Percentiles rank a stretch among this genome's conserved stretches.
Conservation (phyloP, 2,888 invertebrate species). For the Piscicola geometra region DNA sequence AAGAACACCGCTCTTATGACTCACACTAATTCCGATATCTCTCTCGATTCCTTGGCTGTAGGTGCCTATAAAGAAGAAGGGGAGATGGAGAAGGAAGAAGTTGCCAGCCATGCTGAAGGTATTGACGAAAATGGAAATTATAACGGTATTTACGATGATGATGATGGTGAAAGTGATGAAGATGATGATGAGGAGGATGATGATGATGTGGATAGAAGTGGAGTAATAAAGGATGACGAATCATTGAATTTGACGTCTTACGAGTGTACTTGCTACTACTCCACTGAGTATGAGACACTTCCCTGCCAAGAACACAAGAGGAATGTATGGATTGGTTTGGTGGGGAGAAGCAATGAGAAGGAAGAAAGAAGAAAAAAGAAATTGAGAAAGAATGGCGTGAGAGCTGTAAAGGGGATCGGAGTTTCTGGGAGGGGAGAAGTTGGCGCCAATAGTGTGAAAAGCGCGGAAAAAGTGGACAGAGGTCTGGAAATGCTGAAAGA, state of each 20-base stretch:
- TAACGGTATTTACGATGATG: not conserved
- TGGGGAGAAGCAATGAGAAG: not conserved
- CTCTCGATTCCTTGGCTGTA: not conserved
- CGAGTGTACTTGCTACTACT: constrained; percentile 12
- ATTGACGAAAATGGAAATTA: constrained; percentile 7
- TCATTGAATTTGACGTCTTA: not conserved
- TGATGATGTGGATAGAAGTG: not conserved
- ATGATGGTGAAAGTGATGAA: not conserved
- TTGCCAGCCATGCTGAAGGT: not conserved
- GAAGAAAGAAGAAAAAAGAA: not conserved
- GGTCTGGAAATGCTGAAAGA: not conserved
- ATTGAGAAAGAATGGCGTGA: not conserved
- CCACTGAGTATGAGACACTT: not conserved
- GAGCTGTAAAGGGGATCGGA: not conserved
- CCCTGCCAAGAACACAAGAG: not conserved
- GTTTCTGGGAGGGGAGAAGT: not conserved
- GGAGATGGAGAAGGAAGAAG: not conserved
- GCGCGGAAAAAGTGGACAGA: not conserved
- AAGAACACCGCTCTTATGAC: too few species aligned
- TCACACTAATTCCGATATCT: not conserved
- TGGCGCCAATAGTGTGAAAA: not conserved
- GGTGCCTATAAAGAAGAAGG: not conserved
- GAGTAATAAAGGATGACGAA: not conserved
- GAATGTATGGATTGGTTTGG: too few species aligned
- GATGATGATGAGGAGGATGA: not conserved